Evolutionary conservation across 30 jellyfish, hydroid and myxozoan species (phyloP).

Genomic region (Aurelia aurita): DNA sequence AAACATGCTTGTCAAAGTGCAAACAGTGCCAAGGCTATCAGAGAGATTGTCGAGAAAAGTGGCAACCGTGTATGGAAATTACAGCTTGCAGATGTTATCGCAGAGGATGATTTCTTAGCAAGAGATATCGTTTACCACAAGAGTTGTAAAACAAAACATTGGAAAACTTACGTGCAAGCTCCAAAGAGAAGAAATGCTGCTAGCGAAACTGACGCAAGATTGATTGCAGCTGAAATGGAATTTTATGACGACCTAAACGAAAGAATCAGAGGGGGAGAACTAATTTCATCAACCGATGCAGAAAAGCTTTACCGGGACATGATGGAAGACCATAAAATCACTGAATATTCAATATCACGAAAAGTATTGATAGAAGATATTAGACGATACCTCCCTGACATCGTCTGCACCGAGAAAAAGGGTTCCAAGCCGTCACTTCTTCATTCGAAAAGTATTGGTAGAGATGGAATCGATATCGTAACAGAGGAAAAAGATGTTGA

Average conservation of each 20-base stretch:
- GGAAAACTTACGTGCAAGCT: neutral
- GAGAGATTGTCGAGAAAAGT: too few species aligned
- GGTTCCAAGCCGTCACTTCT: neutral
- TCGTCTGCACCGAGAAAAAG: neutral
- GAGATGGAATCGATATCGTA: neutral
- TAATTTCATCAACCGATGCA: neutral
- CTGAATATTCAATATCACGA: neutral
- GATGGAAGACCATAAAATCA: neutral
- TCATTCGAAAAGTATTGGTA: neutral
- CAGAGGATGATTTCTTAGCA: conserved; percentile 2
- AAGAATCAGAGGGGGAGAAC: neutral
- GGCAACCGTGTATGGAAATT: too few species aligned
- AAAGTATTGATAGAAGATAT: neutral
- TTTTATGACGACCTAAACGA: neutral
- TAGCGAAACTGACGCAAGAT: conserved; percentile 23
- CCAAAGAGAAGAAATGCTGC: conserved; percentile 30
- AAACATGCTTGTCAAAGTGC: too few species aligned
- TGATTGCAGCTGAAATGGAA: conserved; percentile 23
- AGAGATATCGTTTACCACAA: conserved; percentile 1
- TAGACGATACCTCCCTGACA: conserved; percentile 4
- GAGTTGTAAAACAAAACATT: neutral
- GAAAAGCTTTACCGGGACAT: neutral
- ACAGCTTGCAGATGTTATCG: conserved; percentile 1
- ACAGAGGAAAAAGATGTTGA: neutral
- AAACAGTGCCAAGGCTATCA: too few species aligned